Base-by-base conservation (phyloP, 2,888 invertebrate species). In the Melolontha melolontha region DNA sequence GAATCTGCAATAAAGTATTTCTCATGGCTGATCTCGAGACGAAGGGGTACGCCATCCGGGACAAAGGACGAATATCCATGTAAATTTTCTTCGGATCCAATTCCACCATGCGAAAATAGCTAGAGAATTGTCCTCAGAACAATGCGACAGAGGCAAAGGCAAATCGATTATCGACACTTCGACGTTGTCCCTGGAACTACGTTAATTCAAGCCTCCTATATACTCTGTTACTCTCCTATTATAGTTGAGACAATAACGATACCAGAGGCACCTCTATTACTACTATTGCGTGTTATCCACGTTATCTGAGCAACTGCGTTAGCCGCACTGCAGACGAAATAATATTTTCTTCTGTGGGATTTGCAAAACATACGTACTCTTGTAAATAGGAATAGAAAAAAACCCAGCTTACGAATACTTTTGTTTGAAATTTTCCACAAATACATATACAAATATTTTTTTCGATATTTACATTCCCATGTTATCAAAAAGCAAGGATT, bases 1-100 rank as follows among this genome's bases (percentile, higher is more conserved):
- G 72, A 72, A 71, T 68, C 52, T 27, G 55, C 64, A 69, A 72
- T 72, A 72, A 72, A 71, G 68, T 71, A 72, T 71, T 67, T 64
- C 67, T 63, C 62, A 54, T 52, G 55, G 71, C 52, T 55, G 52
- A 62, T 44, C n/a, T 52, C 54, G 29, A 54, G 16, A 34, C 7
- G 42, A 63, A 52, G 44, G 34, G 47, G 42, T 14, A 29, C 51
- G 14, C 39, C 16, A 22, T 34, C 29, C n/a, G 16, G 29, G 64
- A 55, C 67, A 64, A 55, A 67, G 54, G 67, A 54, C 67, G 55
- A 67, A 67, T 67, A 67, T 67, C 67, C 67, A 67, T 67, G 67
- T 67, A 67, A 67, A 67, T 67, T 67, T 67, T 54, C 66, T 44
- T 34, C 27, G 54, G 27, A 67, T 67, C 44, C 63, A 67, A 67